Evolutionary conservation across 2,113 vertebrate genomes (phyloP), one percentile per base, ranked within the genome.

Genomic region (Platichthys flesus): DNA sequence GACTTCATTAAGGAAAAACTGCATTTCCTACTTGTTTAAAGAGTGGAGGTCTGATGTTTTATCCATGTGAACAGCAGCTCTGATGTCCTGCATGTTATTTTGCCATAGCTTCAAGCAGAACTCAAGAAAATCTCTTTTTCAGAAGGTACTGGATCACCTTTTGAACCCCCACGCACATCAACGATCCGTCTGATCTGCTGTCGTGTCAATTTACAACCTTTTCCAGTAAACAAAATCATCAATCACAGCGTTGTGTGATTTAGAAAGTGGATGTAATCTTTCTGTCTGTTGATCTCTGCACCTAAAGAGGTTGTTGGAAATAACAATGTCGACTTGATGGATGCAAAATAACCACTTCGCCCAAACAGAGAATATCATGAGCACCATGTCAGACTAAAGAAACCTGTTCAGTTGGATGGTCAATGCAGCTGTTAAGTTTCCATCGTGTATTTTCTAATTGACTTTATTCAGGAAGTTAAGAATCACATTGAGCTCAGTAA

Each of bases 41-140:
- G 40, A 42, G 40, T 2, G 12, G 15, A 37, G n/a, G n/a, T 70
- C 23, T 23, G 40, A 82, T 18, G 52, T 67, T 72, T 52, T 40
- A 49, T 67, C 42, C 20, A 66, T 1, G 51, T 54, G 52, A 55
- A 12, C 3, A 26, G 24, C 16, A 58, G 28, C 23, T 55, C 54
- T 59, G 55, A 42, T 65, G 65, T 61, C 42, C 49, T 74, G 70
- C 66, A 64, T 70, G 65, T 74, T 15, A 60, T 83, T 0, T 71
- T 85, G 88, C 85, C 85, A 83, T 81, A 74, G 54, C 69, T 79
- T 76, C 59, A 64, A 77, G 60, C 55, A 20, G 40, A 74, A 72
- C 42, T 73, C 52, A 40, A 58, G 23, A 54, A 10, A 7, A 4
- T 73, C 57, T 47, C 72, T 65, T 49, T 78, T 55, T 81, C 21